Evolutionary conservation across 2,888 invertebrate genomes (phyloP), one percentile per base, ranked within the genome.

Genomic region (Pristionchus japonicus): DNA sequence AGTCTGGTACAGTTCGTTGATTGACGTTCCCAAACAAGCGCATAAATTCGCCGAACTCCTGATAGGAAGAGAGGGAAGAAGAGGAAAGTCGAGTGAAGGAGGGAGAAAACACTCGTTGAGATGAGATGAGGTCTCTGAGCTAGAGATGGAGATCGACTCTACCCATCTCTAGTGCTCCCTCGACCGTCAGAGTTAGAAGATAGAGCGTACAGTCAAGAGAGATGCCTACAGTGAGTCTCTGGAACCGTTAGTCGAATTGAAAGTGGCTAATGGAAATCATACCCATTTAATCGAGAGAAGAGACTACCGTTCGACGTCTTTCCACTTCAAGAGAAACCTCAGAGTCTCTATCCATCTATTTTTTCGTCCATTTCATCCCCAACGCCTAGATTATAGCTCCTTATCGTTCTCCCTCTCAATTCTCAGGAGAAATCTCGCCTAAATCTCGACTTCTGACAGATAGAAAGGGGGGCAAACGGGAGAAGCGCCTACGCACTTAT

Each of bases 81-180:
- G 84, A 88, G 80, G 27, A 87, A 70, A 83, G 64, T 61, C 87
- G 89, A 88, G 77, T 84, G 87, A 80, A 87, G 80, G 86, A 61
- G 57, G 86, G 57, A 80, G 67, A 82, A 87, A 82, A 74, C 89
- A 70, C 86, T 86, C 85, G 88, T 87, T 64, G 83, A 57, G 70
- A 74, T 61, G 88, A 89, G 88, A 85, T 84, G 87, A 80, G 87
- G 70, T 82, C 80, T 43, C 87, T 67, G 40, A 82, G 86, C 49
- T 52, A 52, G 70, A 52, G 64, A 64, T 34, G 34, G 20, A 27
- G 40, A 23, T 7, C 23, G 1, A 2, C 17, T 27, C 64, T 64
- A 23, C 23, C 64, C 3, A 23, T 27, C 23, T 64, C 64, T 27
- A 64, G 2, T 64, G 52, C 17, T 27, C 7, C 9, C 61, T 61